Evolutionary conservation across 2,797 vertebrate species (phyloP).

Genomic region (Chaenodraco wilsoni): DNA sequence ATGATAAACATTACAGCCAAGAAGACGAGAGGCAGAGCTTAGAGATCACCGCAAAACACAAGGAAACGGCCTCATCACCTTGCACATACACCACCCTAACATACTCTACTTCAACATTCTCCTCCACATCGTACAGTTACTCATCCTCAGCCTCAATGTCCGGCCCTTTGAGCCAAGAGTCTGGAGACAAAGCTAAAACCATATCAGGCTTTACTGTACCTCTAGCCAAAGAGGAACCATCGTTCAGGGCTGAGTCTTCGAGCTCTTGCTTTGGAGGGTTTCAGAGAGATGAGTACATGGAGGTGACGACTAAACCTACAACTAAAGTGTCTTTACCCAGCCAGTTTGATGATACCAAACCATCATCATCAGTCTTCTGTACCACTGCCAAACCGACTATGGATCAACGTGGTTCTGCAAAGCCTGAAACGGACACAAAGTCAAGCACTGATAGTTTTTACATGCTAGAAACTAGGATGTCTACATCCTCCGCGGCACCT

Average conservation of each 20-base stretch:
- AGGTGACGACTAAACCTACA: slow-evolving; percentile 86
- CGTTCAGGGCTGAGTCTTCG: slow-evolving; percentile 73
- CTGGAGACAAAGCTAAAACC: slow-evolving; percentile 65
- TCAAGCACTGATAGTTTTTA: slow-evolving; percentile 76
- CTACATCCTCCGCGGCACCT: slow-evolving; percentile 21
- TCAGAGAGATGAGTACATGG: slow-evolving; percentile 90
- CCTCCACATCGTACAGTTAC: slow-evolving; percentile 75
- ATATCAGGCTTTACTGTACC: slow-evolving; percentile 61
- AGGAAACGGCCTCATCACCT: slow-evolving; percentile 71
- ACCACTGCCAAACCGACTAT: slow-evolving; percentile 74
- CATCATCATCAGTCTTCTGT: slow-evolving; percentile 68
- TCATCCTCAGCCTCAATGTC: slow-evolving; percentile 80
- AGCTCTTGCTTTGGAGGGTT: slow-evolving; percentile 78
- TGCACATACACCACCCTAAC: slow-evolving; percentile 76
- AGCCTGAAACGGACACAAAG: slow-evolving; percentile 79
- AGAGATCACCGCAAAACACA: slow-evolving; percentile 58
- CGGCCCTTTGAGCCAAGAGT: slow-evolving; percentile 71
- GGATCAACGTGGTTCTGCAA: slow-evolving; percentile 59
- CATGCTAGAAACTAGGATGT: slow-evolving; percentile 47
- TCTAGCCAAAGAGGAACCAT: slow-evolving; percentile 79
- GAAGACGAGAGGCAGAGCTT: slow-evolving; percentile 40
- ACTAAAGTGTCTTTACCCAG: slow-evolving; percentile 80
- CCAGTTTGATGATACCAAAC: slow-evolving; percentile 78
- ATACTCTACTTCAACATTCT: slow-evolving; percentile 71
- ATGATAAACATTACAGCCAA: slow-evolving; percentile 58